Base-by-base conservation (phyloP, 2,797 vertebrate species). In the Spheniscus humboldti region DNA sequence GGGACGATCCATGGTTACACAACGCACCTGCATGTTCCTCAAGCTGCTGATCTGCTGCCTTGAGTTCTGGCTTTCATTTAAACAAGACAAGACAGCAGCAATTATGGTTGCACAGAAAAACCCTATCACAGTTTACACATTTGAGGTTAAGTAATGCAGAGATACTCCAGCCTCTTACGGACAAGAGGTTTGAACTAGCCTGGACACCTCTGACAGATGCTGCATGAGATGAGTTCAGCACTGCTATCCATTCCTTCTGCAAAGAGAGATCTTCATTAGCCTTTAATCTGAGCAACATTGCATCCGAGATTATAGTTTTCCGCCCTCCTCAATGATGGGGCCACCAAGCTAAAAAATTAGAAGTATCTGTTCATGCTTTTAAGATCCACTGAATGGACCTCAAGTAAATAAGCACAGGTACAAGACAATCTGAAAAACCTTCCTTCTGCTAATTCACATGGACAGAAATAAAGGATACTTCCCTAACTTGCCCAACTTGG, bases 91-190 rank as follows among this genome's bases (percentile, higher is more conserved):
- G 37, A 20, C 45, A 84, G 66, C 37, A 81, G 88, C 68, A 78
- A 57, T 28, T 50, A 24, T 0, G 18, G 57, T 5, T 68, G 53
- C 69, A 83, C 68, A 69, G 41, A 41, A 71, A 56, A 80, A 53
- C 0, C 5, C 0, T 0, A 15, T 4, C 48, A 16, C n/a, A 22
- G n/a, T 8, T 69, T 9, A 62, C 23, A 50, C 37, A 7, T 9
- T 6, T 59, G 37, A 39, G 55, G n/a, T 39, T 31, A 73, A 75
- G 41, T 15, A 67, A 48, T 4, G 5, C 66, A 73, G 55, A 82
- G 45, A 71, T 35, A 30, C n/a, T 53, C 31, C 30, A 81, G 56
- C 16, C 17, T 77, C 48, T 35, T 15, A n/a, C 0, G 2, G 53
- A 9, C 1, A 47, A 37, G 52, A 82, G 33, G 35, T 16, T 30